A percentile compares a stretch with the other conserved stretches of the same genome.
Evolutionary conservation across 2,797 vertebrate genomes (phyloP).

Genomic region (Coranthus polyacanthus): DNA sequence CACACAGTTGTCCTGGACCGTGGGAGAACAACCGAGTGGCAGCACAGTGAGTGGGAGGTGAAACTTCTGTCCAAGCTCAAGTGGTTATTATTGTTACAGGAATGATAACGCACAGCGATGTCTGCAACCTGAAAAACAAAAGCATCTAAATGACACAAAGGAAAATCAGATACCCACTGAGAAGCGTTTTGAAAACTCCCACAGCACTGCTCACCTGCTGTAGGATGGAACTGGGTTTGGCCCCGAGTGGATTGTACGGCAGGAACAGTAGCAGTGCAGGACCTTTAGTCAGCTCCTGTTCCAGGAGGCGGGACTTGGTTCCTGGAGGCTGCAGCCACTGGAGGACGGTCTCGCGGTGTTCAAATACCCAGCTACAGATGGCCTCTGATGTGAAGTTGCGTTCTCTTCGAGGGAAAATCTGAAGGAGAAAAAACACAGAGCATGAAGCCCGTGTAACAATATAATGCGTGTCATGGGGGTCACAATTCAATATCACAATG

Average conservation of each 20-base stretch:
- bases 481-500: too few relatives aligned
- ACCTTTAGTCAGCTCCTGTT: conserved; percentile 91
- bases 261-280: conserved; percentile 94
- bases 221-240: conserved; percentile 83
- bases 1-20: conserved; percentile 83
- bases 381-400: conserved; percentile 92
- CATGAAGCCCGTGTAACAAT: too few relatives aligned
- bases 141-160: background rate
- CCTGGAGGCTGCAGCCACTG: conserved; percentile 81
- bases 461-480: too few relatives aligned
- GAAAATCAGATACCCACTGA: background rate
- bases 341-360: conserved; percentile 88
- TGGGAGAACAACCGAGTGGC: conserved; percentile 88
- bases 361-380: conserved; percentile 92
- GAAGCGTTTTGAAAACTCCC: too few relatives aligned
- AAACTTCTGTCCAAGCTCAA: conserved; percentile 34
- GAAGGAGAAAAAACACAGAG: background rate
- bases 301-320: conserved; percentile 81
- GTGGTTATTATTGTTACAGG: conserved; percentile 79
- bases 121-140: conserved; percentile 87
- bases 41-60: conserved; percentile 79
- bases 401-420: conserved; percentile 90
- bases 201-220: conserved; percentile 94
- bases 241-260: conserved; percentile 89
- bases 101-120: conserved; percentile 92